Evolutionary conservation across 2,888 invertebrate species (phyloP), one percentile per base, ranked within the genome.

Genomic region (Cheilosia pagana): DNA sequence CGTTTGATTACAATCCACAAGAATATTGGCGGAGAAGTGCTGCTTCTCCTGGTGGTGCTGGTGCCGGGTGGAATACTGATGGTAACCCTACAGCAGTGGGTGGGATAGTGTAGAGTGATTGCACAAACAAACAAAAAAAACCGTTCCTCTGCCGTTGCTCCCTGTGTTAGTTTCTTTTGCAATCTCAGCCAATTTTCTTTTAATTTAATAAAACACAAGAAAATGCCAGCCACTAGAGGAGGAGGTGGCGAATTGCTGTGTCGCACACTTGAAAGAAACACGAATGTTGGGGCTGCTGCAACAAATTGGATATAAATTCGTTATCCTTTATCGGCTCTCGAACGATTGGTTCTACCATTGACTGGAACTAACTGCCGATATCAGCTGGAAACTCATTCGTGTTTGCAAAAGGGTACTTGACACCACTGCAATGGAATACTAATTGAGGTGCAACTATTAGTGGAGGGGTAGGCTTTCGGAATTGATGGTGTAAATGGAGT

Each of bases 101-200:
- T 57, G 53, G 62, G 21, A 55, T 55, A 25, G 45, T 55, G 23
- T 14, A 63, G 57, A 76, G 31, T 74, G 75, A 75, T 79, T 79
- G 79, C 68, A 63, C 41, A 67, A 68, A 78, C 53, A 63, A 79
- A 83, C 63, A 85, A 62, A 79, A 74, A 74, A 83, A 79, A 63
- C 70, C 79, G 67, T 67, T 85, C 52, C 68, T 52, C 19, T 52
- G 7, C n/a, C n/a, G 16, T 4, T 41, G 48, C 31, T 14, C 7
- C 43, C 48, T 60, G 59, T 50, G 39, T 59, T 41, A 41, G 63
- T 21, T 76, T 52, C 75, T 81, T 85, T 85, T 53, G 81, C 85
- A 85, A 85, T 85, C 81, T 85, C 81, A 85, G 81, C 81, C 81
- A 85, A 85, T 85, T 85, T 85, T 85, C 85, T 85, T 85, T 85